Evolutionary conservation across 2,113 vertebrate species (phyloP).

Genomic region (Prionailurus viverrinus): DNA sequence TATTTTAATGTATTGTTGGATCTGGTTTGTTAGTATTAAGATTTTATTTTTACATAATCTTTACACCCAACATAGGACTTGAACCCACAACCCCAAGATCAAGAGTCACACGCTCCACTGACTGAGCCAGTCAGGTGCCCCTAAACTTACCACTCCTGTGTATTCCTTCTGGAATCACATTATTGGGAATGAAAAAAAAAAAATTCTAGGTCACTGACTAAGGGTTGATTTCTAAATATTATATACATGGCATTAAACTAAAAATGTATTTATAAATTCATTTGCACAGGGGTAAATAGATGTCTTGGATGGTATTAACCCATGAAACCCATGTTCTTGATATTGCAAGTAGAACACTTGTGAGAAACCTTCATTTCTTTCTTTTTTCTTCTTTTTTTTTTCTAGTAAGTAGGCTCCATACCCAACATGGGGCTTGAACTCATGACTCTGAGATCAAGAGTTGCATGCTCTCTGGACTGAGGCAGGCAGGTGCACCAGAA

Average conservation of each 20-base stretch:
- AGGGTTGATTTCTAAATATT: not conserved
- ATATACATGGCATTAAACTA: not conserved
- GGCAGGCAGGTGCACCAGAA: not conserved
- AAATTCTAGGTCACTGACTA: not conserved
- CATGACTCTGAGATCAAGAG: not conserved
- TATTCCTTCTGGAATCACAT: constrained; percentile 11
- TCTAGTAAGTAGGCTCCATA: not conserved
- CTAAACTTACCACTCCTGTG: not conserved
- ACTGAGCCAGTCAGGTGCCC: not conserved
- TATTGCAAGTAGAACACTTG: not conserved
- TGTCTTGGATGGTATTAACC: not conserved
- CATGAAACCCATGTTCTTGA: not conserved
- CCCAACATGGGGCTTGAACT: not conserved
- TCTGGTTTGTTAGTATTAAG: too few species aligned
- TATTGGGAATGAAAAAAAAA: not conserved
- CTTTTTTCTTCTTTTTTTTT: not conserved
- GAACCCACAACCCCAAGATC: not conserved
- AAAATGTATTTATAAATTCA: not conserved
- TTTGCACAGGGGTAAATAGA: not conserved
- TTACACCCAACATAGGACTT: not conserved
- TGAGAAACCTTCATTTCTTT: not conserved
- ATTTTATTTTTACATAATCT: not conserved
- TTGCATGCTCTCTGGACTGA: not conserved
- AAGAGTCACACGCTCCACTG: not conserved
- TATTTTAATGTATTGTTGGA: too few species aligned